A percentile compares a stretch with the other conserved stretches of the same genome.
phyloP scores from a whole-genome alignment of 1,140 invertebrate genomes.

The Drosophila pseudoananassae region DNA sequence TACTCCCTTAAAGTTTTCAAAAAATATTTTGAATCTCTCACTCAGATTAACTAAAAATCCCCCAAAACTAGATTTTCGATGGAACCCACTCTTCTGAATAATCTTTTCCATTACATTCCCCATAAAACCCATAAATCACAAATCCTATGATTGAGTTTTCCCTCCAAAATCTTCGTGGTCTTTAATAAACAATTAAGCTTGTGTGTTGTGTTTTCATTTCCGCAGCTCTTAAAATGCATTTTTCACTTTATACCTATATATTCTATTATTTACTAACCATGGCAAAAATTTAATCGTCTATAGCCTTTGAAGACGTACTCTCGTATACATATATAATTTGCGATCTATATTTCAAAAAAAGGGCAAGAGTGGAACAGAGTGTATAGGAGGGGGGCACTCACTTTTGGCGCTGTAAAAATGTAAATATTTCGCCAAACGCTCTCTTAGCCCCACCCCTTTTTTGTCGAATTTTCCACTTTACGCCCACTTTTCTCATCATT shows the following conservation, averaged over 20 bases:
- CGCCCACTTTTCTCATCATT: constrained; percentile 11
- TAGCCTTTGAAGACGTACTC: neutral
- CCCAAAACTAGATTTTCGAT: no score
- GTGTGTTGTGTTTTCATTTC: constrained; percentile 7
- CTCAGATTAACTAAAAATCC: no score
- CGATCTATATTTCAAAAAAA: constrained; percentile 38
- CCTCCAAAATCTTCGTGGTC: neutral
- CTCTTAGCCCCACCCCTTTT: neutral
- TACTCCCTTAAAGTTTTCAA: no score
- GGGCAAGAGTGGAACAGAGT: neutral
- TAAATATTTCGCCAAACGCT: constrained; percentile 46
- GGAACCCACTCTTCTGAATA: no score
- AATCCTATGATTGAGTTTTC: neutral
- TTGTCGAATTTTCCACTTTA: constrained; percentile 22
- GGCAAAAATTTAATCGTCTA: neutral
- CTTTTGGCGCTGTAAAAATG: constrained; percentile 59
- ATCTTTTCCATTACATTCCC: neutral
- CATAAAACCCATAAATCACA: neutral
- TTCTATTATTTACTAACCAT: neutral
- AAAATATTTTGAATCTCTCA: no score
- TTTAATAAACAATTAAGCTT: constrained; percentile 6
- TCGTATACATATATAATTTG: constrained; percentile 50
- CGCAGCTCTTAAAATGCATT: constrained; percentile 4
- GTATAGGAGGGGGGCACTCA: neutral
- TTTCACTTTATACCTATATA: neutral